A percentile compares a stretch with the other conserved stretches of the same genome.
These are phyloP conservation scores for Coryphaenoides rupestris DNA, from an alignment of 2,113 vertebrate species.

Conservation along the genomic window DNA sequence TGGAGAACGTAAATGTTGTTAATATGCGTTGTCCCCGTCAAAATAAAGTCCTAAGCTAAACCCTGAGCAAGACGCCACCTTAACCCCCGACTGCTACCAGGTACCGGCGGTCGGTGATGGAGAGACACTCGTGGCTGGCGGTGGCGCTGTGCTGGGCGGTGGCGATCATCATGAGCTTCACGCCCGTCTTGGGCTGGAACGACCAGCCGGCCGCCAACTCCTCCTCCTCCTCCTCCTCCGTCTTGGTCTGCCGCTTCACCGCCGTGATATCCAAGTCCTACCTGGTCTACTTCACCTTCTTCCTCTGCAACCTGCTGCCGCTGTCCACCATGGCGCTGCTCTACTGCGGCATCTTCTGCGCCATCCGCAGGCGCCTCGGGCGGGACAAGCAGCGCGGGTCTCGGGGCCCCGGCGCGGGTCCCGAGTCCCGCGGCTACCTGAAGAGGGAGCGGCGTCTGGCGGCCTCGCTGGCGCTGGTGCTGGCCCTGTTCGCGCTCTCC, in stretches of 20 bases:
- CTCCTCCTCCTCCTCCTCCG: not conserved
- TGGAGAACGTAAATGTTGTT: too few relatives aligned
- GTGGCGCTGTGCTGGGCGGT: conserved; percentile 78
- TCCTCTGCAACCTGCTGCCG: conserved; percentile 71
- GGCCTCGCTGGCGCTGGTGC: conserved; percentile 77
- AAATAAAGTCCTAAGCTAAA: too few relatives aligned
- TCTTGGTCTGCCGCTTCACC: conserved; percentile 59
- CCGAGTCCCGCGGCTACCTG: conserved; percentile 61
- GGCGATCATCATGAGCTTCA: conserved; percentile 72
- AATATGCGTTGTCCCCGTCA: too few relatives aligned
- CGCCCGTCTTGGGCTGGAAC: conserved; percentile 85
- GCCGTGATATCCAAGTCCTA: conserved; percentile 74
- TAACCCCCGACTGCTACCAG: too few relatives aligned
- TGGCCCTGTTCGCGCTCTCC: conserved; percentile 77
- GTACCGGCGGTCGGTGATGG: conserved; percentile 74
- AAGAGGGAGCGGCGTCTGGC: conserved; percentile 79
- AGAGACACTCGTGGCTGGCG: conserved; percentile 68
- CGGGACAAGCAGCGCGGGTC: too few relatives aligned
- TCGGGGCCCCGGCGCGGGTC: not conserved
- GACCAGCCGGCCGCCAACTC: conserved; percentile 25
- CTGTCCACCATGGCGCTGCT: conserved; percentile 77
- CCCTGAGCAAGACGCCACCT: too few relatives aligned
- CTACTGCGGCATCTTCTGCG: conserved; percentile 74
- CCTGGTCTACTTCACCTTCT: conserved; percentile 81
- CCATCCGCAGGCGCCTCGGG: conserved; percentile 72